Conservation (phyloP, 2,113 vertebrate genomes). For the mouse (Mus musculus) region GRCm39 chr8:108493501-108494000, state of each 20-base stretch:
- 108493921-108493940: background rate
- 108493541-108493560: background rate
- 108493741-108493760: background rate
- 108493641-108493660: background rate
- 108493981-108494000: background rate
- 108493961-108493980: background rate
- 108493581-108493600: background rate
- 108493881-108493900: background rate
- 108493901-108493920: background rate
- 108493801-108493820: background rate
- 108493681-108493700: background rate
- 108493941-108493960: background rate
- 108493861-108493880: background rate
- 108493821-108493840: background rate
- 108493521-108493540: background rate
- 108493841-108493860: background rate
- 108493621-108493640: background rate
- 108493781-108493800: background rate
- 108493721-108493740: background rate
- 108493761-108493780: background rate
- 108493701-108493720: too few species aligned
- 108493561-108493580: background rate
- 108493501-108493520: background rate
- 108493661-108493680: background rate
- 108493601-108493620: background rate